Evolutionary conservation across 2,888 invertebrate genomes (phyloP), one percentile per base, ranked within the genome.

Genomic region (Galeopsomyia nigrocyanea): DNA sequence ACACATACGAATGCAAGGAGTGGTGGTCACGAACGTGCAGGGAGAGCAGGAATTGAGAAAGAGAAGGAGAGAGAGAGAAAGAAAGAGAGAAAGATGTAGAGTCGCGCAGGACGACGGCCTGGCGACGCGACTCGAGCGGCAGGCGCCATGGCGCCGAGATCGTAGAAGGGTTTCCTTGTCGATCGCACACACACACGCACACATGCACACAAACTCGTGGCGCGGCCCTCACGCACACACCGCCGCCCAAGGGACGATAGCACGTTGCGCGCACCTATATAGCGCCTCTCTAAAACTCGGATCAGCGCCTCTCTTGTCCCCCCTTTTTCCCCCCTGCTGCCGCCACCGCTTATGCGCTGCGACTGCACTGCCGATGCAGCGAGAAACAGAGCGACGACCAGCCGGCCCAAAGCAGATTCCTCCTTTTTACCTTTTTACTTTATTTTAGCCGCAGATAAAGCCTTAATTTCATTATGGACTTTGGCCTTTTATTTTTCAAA

Each of bases 151-250:
- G 86, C 86, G 86, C 86, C 86, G 86, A 80, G 80, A 78, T 80
- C 85, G 83, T 86, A 86, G 86, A 86, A 86, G 86, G 86, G 86
- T 86, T 86, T 86, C 79, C 86, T 85, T 86, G 86, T 86, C 85
- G 79, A 79, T 73, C 80, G 75, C 80, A 73, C 80, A 79, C 80
- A 79, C 78, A 76, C 78, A 75, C 61, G 61, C 77, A 19, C 67
- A 39, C n/a, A n/a, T n/a, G n/a, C n/a, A n/a, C n/a, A n/a, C n/a
- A n/a, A n/a, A n/a, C n/a, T n/a, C n/a, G n/a, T 58, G 53, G 62
- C 64, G 65, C 71, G 55, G 0, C n/a, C 57, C 49, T 66, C 64
- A 71, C 67, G 69, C 69, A 75, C 72, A 71, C 74, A 66, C 73
- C 63, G 53, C 74, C 74, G 53, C 53, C 17, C 17, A 53, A 19